Evolutionary conservation across 1,140 invertebrate genomes (phyloP).

Genomic region (Phortica variegata): DNA sequence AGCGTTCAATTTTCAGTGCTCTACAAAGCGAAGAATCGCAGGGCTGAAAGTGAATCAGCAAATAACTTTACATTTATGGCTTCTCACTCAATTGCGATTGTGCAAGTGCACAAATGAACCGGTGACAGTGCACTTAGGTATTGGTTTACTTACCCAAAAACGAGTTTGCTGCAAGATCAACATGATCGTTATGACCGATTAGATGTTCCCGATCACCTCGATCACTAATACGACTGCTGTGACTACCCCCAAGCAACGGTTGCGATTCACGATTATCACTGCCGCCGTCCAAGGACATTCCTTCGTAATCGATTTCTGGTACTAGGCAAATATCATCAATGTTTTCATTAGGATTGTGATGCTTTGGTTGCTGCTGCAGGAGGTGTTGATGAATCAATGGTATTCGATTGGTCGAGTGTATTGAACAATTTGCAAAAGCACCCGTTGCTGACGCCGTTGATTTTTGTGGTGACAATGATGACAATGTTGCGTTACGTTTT

Average conservation of each 20-base stretch:
- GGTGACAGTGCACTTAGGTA: conserved; percentile 1
- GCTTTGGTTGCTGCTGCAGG: not conserved
- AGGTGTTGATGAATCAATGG: conserved; percentile 4
- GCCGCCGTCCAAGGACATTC: conserved; percentile 66
- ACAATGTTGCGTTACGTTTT: conserved; percentile 15
- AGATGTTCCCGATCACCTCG: conserved; percentile 31
- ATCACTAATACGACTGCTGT: conserved; percentile 40
- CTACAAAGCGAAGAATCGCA: too few species aligned
- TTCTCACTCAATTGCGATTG: conserved; percentile 15
- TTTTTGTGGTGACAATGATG: conserved; percentile 33
- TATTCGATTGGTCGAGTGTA: not conserved
- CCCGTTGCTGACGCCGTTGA: conserved; percentile 23
- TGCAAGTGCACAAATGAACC: too few species aligned
- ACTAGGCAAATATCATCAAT: conserved; percentile 49
- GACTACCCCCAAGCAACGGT: conserved; percentile 70
- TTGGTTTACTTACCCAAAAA: conserved; percentile 70
- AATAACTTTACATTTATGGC: too few species aligned
- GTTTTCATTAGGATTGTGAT: conserved; percentile 22
- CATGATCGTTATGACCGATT: conserved; percentile 64
- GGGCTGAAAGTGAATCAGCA: too few species aligned
- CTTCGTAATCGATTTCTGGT: conserved; percentile 60
- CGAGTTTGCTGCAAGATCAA: conserved; percentile 75
- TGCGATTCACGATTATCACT: conserved; percentile 82
- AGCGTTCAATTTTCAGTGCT: too few species aligned
- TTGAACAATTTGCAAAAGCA: conserved; percentile 13